These are phyloP conservation scores for Phortica magna DNA, from an alignment of 2,888 invertebrate genomes.

Conservation along the genomic window DNA sequence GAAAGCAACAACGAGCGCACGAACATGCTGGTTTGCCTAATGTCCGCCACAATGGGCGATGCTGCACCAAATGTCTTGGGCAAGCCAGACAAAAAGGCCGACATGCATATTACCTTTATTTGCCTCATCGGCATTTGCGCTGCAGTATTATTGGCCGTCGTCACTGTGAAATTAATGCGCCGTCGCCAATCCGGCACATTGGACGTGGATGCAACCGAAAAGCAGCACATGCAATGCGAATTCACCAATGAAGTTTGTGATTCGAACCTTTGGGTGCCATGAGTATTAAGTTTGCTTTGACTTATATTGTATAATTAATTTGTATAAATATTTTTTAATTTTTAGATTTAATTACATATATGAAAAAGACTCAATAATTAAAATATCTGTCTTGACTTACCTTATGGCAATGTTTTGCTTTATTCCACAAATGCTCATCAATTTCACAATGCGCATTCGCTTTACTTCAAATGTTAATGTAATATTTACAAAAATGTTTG, in stretches of 20 bases:
- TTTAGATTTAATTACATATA: not conserved
- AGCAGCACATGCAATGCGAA: constrained; percentile 52
- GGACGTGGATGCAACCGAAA: constrained; percentile 11
- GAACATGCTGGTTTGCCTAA: not conserved
- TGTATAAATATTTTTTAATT: not conserved
- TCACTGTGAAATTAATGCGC: constrained; percentile 8
- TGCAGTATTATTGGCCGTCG: constrained; percentile 32
- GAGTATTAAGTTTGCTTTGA: constrained; percentile 10
- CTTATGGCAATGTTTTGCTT: not conserved
- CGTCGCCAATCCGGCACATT: not conserved
- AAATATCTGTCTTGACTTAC: not conserved
- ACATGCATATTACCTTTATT: not conserved
- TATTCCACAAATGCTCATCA: not conserved
- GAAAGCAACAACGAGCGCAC: constrained; percentile 39
- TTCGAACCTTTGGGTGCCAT: constrained; percentile 63
- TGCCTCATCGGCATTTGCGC: constrained; percentile 4
- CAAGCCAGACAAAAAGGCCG: constrained; percentile 27
- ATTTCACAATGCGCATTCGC: not conserved
- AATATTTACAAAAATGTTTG: no score
- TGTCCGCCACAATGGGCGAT: not conserved
- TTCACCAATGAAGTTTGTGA: constrained; percentile 57
- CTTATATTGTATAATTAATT: not conserved
- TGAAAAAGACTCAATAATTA: not conserved
- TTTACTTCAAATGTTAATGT: no score
- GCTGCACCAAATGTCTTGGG: constrained; percentile 7